phyloP scores from a whole-genome alignment of 37 sponge, comb jelly and placozoan species.

The Bolinopsis microptera region DNA sequence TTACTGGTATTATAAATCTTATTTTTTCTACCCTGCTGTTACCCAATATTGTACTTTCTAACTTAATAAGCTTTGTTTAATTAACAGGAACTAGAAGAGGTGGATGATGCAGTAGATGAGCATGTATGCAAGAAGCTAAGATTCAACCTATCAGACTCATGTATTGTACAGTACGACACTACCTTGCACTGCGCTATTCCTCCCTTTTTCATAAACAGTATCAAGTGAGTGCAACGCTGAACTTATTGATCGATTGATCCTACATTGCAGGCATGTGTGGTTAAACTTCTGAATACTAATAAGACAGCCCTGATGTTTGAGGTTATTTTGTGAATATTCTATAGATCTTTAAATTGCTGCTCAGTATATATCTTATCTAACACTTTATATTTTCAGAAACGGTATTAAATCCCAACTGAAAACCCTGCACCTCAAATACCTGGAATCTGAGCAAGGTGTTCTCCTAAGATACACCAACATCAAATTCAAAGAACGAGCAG shows the following conservation, averaged over 20 bases:
- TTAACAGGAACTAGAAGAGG: conserved; percentile 49
- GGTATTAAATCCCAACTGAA: conserved; percentile 26
- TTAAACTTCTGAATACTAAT: no score
- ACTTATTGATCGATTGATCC: not conserved
- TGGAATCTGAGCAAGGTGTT: conserved; percentile 51
- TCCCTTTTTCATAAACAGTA: not conserved
- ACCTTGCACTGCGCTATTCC: conserved; percentile 52
- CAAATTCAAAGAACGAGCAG: conserved; percentile 6
- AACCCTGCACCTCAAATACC: conserved; percentile 50
- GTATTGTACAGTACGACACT: not conserved
- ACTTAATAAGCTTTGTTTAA: no score
- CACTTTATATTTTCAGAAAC: conserved; percentile 35
- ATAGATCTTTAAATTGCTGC: no score
- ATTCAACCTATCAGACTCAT: not conserved
- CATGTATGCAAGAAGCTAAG: conserved; percentile 27
- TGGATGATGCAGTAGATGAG: conserved; percentile 46
- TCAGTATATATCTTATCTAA: no score
- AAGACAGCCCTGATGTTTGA: no score
- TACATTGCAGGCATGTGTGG: no score
- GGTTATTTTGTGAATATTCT: no score
- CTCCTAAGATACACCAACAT: conserved; percentile 7
- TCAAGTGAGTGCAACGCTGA: not conserved
- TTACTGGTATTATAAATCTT: no score
- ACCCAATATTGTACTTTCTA: not conserved
- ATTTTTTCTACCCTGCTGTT: not conserved